Evolutionary conservation across 2,797 vertebrate species (phyloP).

Genomic region (Argentina silus): DNA sequence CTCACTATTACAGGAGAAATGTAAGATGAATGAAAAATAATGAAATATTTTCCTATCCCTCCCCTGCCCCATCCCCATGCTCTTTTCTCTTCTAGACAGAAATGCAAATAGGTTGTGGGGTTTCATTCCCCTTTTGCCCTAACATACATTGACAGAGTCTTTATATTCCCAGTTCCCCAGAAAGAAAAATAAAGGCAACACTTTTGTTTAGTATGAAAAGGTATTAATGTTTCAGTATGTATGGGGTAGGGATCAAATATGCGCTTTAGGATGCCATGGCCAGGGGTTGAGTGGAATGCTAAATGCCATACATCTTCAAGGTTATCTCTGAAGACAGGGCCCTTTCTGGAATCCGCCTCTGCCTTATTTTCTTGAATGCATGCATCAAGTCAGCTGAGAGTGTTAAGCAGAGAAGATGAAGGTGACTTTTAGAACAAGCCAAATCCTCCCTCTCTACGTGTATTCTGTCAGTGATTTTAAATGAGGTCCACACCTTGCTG

Average conservation of each 20-base stretch:
- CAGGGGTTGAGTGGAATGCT: constrained; percentile 77
- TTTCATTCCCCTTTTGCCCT: constrained; percentile 71
- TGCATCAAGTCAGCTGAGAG: constrained; percentile 72
- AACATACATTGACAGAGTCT: constrained; percentile 76
- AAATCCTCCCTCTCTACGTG: constrained; percentile 54
- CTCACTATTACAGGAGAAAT: constrained; percentile 71
- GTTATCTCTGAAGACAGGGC: constrained; percentile 80
- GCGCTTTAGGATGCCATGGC: constrained; percentile 74
- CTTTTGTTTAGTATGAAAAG: constrained; percentile 71
- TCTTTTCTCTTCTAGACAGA: constrained; percentile 60
- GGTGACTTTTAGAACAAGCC: constrained; percentile 75
- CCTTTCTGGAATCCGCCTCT: constrained; percentile 75
- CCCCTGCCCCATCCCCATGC: constrained; percentile 43
- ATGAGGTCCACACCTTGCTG: constrained; percentile 59
- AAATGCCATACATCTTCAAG: constrained; percentile 81
- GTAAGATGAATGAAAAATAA: constrained; percentile 77
- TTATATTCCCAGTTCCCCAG: constrained; percentile 65
- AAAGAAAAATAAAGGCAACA: constrained; percentile 51
- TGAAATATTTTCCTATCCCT: constrained; percentile 55
- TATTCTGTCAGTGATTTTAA: constrained; percentile 47
- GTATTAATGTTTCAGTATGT: constrained; percentile 70
- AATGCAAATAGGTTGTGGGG: constrained; percentile 80
- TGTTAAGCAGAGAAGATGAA: constrained; percentile 65
- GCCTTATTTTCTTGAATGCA: constrained; percentile 77
- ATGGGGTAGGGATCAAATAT: constrained; percentile 68